A percentile compares a stretch with the other conserved stretches of the same genome.
These are phyloP conservation scores for Phrynocephalus guinanensis DNA, from an alignment of 2,797 vertebrate genomes.

Conservation along the genomic window DNA sequence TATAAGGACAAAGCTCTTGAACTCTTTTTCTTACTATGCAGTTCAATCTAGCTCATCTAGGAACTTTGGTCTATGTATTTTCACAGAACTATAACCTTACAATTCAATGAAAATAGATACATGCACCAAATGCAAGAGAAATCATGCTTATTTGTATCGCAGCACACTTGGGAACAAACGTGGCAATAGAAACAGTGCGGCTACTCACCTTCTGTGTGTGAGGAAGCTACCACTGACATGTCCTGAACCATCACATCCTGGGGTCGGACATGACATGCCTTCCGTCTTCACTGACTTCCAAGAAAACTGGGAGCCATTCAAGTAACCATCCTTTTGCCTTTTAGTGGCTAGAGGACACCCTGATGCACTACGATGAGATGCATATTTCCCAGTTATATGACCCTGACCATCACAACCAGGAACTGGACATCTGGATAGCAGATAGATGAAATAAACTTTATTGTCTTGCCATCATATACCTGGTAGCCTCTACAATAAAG, in stretches of 20 bases:
- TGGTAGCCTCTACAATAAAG: conserved; percentile 50
- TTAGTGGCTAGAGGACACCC: conserved; percentile 97
- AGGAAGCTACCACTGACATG: conserved; percentile 99
- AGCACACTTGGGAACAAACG: background rate
- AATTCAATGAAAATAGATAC: background rate
- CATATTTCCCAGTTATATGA: conserved; percentile 98
- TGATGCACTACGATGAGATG: conserved; percentile 95
- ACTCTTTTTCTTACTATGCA: background rate
- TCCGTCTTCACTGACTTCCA: conserved; percentile 99
- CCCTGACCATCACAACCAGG: conserved; percentile 98
- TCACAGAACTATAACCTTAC: background rate
- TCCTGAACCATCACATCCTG: conserved; percentile 96
- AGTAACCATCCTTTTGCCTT: conserved; percentile 96
- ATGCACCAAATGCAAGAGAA: background rate
- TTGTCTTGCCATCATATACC: conserved; percentile 50
- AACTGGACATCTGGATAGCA: conserved; percentile 90
- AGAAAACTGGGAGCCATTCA: conserved; percentile 97
- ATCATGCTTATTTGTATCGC: background rate
- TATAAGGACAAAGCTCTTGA: background rate
- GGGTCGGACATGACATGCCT: conserved; percentile 98
- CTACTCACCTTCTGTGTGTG: conserved; percentile 95
- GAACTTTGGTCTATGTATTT: background rate
- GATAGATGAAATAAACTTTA: conserved; percentile 66
- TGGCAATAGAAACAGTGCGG: background rate
- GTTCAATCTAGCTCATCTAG: background rate